Percentiles rank a stretch among this genome's conserved stretches.
Evolutionary conservation across 2,797 vertebrate species (phyloP).

Genomic region (Pangasius krempfi): DNA sequence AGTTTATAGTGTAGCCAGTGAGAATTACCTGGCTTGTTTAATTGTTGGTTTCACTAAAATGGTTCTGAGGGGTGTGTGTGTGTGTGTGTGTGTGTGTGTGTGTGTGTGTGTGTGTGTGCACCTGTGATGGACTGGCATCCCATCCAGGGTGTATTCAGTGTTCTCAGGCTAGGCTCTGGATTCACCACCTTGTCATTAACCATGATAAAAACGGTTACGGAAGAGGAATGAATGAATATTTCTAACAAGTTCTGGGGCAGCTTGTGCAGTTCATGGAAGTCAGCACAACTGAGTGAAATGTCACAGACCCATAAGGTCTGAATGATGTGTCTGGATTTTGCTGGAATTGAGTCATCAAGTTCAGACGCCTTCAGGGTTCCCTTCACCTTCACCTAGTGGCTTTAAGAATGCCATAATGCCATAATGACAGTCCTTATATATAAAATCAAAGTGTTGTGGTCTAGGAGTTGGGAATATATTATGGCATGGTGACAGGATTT

Average conservation of each 20-base stretch:
- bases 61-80: background rate
- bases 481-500: background rate
- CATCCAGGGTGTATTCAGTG: background rate
- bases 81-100: background rate
- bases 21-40: background rate
- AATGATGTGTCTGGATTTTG: background rate
- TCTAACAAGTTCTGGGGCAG: background rate
- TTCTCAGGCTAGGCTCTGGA: background rate
- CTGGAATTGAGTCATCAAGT: background rate
- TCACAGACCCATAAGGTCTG: background rate
- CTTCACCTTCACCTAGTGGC: background rate
- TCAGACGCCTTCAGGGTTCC: background rate
- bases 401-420: background rate
- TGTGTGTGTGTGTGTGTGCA: background rate
- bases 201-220: background rate
- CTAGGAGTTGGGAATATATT: background rate
- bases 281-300: background rate
- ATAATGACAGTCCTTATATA: background rate
- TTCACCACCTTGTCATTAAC: background rate
- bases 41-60: background rate
- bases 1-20: background rate
- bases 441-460: background rate
- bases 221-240: background rate
- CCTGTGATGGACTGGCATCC: background rate
- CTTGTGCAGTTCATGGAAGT: background rate